Percentiles rank a stretch among this genome's conserved stretches.
phyloP scores from a whole-genome alignment of 2,797 vertebrate genomes.

The Danionella dracula region DNA sequence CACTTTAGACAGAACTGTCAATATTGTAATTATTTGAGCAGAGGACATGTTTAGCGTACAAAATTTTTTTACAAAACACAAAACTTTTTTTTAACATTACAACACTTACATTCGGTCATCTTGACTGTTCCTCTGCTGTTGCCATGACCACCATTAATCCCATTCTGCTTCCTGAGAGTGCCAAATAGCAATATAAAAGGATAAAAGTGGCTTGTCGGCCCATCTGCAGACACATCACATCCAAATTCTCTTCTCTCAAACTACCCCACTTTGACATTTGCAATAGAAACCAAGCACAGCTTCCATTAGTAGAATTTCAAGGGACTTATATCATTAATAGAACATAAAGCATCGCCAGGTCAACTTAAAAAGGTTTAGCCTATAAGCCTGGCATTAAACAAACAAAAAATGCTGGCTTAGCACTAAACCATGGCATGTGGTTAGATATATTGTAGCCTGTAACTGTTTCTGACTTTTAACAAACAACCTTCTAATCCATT shows the following conservation, averaged over 20 bases:
- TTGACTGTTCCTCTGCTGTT: constrained; percentile 56
- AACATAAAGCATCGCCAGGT: too few species aligned
- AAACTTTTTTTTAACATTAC: too few species aligned
- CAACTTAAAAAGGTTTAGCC: too few species aligned
- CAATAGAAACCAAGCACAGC: constrained; percentile 32
- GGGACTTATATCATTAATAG: background rate
- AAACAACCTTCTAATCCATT: constrained; percentile 7
- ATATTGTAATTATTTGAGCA: too few species aligned
- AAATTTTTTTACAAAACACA: too few species aligned
- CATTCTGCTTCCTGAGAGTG: constrained; percentile 53
- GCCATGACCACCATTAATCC: constrained; percentile 59
- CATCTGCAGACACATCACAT: constrained; percentile 11
- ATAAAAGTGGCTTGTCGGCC: constrained; percentile 52
- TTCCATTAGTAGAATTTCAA: constrained; percentile 21
- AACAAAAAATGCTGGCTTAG: background rate
- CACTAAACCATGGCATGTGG: background rate
- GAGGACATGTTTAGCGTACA: too few species aligned
- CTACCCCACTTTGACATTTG: constrained; percentile 20
- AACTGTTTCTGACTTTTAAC: constrained; percentile 2
- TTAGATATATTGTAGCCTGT: background rate
- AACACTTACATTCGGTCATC: constrained; percentile 42
- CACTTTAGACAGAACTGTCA: too few species aligned
- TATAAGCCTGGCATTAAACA: background rate
- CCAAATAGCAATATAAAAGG: constrained; percentile 50
- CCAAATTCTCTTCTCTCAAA: background rate